Conservation (phyloP, 2,797 vertebrate species). For the Enteromius trimaculatus region DNA sequence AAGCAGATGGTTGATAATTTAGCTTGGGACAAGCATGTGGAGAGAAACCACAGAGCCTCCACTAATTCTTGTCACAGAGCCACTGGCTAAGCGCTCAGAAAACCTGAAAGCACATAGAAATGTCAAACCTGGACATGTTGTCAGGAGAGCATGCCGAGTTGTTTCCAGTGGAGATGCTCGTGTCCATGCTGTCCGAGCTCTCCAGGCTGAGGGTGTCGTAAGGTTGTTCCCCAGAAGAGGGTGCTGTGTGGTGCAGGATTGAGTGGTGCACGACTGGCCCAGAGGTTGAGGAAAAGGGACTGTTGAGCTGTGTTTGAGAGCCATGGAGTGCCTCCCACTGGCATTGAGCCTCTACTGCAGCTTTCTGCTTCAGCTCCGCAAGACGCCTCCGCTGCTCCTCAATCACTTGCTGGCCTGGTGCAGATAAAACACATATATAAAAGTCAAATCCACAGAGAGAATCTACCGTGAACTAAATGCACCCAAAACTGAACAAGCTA, state of each 20-base stretch:
- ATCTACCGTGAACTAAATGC: not conserved
- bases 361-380: conserved; percentile 92
- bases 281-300: conserved; percentile 45
- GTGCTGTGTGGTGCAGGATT: conserved; percentile 90
- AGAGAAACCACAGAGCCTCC: not conserved
- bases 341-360: conserved; percentile 89
- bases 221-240: conserved; percentile 76
- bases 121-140: conserved; percentile 86
- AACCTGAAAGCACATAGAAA: not conserved
- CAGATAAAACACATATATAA: not conserved
- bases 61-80: conserved; percentile 28
- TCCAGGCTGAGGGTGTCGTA: conserved; percentile 96
- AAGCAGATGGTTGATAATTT: conserved; percentile 56
- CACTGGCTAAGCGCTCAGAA: conserved; percentile 5
- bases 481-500: not conserved
- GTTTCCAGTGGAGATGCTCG: conserved; percentile 90
- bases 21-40: conserved; percentile 27
- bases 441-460: not conserved
- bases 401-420: conserved; percentile 92
- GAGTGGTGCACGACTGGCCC: conserved; percentile 85
- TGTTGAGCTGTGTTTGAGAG: conserved; percentile 73
- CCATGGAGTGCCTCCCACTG: conserved; percentile 94
- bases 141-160: conserved; percentile 94
- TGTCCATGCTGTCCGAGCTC: conserved; percentile 98
- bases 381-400: conserved; percentile 92